phyloP scores from a whole-genome alignment of 2,797 vertebrate genomes.

The Tauraco hartlaubi region DNA sequence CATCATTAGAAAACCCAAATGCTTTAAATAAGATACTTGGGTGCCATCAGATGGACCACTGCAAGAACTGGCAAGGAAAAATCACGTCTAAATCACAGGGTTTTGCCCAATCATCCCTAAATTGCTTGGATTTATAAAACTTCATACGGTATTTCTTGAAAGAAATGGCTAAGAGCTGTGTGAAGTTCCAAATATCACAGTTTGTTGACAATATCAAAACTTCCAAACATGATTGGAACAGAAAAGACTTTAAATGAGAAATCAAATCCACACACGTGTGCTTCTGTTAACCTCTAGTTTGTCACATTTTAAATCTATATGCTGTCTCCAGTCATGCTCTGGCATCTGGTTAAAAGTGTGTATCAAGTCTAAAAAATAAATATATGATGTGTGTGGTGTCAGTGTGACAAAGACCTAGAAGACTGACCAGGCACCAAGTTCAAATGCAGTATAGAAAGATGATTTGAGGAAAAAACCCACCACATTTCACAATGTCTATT shows the following conservation, averaged over 20 bases:
- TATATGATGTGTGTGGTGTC: not conserved
- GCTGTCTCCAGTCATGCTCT: not conserved
- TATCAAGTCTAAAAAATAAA: not conserved
- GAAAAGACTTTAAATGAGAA: not conserved
- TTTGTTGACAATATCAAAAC: not conserved
- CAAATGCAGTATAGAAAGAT: not conserved
- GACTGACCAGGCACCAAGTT: not conserved
- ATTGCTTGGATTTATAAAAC: not conserved
- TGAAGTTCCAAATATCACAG: not conserved
- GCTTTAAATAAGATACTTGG: not conserved
- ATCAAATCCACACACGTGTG: not conserved
- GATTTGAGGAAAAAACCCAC: not conserved
- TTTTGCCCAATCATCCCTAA: not conserved
- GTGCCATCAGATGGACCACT: conserved; percentile 16
- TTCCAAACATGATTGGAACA: not conserved
- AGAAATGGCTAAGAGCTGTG: not conserved
- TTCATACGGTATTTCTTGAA: not conserved
- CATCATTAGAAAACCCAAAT: not conserved
- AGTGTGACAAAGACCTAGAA: not conserved
- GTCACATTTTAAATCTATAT: not conserved
- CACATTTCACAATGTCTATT: not conserved
- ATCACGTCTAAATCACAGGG: not conserved
- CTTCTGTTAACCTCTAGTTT: not conserved
- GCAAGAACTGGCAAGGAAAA: not conserved
- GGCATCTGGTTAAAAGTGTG: not conserved